phyloP scores from a whole-genome alignment of 2,888 invertebrate genomes.

The Limnephilus marmoratus region DNA sequence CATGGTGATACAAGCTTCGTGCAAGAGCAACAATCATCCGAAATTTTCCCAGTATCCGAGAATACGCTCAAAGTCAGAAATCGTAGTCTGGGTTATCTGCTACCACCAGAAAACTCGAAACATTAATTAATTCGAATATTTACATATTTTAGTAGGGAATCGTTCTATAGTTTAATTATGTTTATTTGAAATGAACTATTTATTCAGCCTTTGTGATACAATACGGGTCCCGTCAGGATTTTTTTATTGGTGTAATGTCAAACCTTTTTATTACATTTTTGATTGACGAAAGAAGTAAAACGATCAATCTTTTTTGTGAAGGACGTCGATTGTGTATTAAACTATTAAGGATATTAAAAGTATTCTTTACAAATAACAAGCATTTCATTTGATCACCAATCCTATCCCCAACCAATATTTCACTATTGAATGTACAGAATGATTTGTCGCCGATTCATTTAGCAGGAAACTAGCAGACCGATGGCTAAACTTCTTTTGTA shows the following conservation, averaged over 20 bases:
- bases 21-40: neutral
- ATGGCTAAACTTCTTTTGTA: neutral
- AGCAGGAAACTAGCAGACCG: neutral
- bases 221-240: slow-evolving; percentile 13
- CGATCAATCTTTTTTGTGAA: slow-evolving; percentile 9
- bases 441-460: neutral
- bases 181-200: neutral
- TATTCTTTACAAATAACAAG: slow-evolving; percentile 24
- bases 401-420: neutral
- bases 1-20: neutral
- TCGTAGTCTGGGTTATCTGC: neutral
- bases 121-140: neutral
- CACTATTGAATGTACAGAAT: neutral
- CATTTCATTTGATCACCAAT: neutral
- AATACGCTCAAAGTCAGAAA: neutral
- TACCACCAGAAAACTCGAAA: neutral
- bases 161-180: neutral
- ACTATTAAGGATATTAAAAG: slow-evolving; percentile 22
- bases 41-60: too few relatives aligned
- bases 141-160: neutral
- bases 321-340: slow-evolving; percentile 26
- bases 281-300: slow-evolving; percentile 7
- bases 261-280: slow-evolving; percentile 1
- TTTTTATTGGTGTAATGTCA: neutral
- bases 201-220: slow-evolving; percentile 19